These are phyloP conservation scores for Nephila pilipes DNA, from an alignment of 1,140 invertebrate genomes.

Conservation along the genomic window DNA sequence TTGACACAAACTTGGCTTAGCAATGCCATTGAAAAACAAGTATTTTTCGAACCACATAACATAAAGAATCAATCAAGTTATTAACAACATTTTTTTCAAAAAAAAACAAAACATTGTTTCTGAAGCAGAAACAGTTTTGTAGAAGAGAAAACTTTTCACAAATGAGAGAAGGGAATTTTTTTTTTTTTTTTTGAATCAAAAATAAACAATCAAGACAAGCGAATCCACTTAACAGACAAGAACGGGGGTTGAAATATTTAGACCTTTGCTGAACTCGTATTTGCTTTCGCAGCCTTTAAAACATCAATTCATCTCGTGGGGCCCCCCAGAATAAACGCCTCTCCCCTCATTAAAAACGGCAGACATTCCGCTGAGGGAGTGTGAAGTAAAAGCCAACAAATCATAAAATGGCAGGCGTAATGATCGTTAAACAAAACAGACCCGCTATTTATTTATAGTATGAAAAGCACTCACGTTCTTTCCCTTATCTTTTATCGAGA, in stretches of 20 bases:
- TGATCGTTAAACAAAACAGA: conserved; percentile 67
- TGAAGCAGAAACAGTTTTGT: no score
- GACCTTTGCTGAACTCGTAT: background rate
- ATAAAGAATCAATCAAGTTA: no score
- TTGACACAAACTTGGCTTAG: no score
- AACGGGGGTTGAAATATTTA: background rate
- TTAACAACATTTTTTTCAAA: no score
- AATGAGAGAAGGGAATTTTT: background rate
- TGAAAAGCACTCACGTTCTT: conserved; percentile 44
- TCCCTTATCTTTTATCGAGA: conserved; percentile 50
- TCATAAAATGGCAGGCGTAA: conserved; percentile 64
- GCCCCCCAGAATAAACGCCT: background rate
- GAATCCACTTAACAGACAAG: background rate
- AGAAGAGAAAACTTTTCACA: no score
- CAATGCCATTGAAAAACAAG: no score
- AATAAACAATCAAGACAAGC: background rate
- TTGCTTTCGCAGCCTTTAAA: background rate
- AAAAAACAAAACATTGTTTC: no score
- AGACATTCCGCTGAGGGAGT: conserved; percentile 13
- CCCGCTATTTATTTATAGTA: conserved; percentile 63
- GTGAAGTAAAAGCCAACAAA: conserved; percentile 67
- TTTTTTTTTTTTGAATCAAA: no score
- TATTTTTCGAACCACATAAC: no score
- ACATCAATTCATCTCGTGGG: background rate
- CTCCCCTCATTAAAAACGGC: conserved; percentile 8